phyloP scores from a whole-genome alignment of 2,888 invertebrate species.

The Apodemia arnacis region DNA sequence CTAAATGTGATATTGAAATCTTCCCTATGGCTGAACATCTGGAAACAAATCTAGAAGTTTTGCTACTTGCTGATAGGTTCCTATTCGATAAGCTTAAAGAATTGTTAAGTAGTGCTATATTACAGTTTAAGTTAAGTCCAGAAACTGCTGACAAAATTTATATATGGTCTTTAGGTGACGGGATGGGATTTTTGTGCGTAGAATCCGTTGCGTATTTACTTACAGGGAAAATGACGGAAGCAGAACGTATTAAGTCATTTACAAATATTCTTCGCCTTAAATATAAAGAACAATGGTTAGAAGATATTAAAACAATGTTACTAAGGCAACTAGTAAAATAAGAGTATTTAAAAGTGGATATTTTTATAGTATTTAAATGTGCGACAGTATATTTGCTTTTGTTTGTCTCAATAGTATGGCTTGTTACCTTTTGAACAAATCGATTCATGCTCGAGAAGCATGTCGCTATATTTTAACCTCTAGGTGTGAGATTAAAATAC shows the following conservation, averaged over 20 bases:
- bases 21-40: constrained; percentile 91
- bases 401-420: no score
- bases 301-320: constrained; percentile 93
- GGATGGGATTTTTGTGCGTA: constrained; percentile 94
- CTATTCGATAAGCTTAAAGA: constrained; percentile 93
- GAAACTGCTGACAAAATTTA: constrained; percentile 94
- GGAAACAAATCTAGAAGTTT: constrained; percentile 93
- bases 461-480: no score
- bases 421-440: no score
- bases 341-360: background rate
- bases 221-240: constrained; percentile 92
- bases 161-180: constrained; percentile 95
- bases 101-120: constrained; percentile 92
- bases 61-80: constrained; percentile 94
- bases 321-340: constrained; percentile 90
- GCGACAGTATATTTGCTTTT: background rate
- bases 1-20: constrained; percentile 89
- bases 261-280: constrained; percentile 92
- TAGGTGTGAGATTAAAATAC: no score
- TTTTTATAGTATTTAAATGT: background rate
- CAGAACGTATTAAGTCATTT: constrained; percentile 91
- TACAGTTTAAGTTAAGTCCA: constrained; percentile 92
- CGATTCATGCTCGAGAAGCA: no score
- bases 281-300: constrained; percentile 93
- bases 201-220: constrained; percentile 94